These are phyloP conservation scores for Charina bottae DNA, from an alignment of 2,113 vertebrate genomes.

Conservation along the genomic window DNA sequence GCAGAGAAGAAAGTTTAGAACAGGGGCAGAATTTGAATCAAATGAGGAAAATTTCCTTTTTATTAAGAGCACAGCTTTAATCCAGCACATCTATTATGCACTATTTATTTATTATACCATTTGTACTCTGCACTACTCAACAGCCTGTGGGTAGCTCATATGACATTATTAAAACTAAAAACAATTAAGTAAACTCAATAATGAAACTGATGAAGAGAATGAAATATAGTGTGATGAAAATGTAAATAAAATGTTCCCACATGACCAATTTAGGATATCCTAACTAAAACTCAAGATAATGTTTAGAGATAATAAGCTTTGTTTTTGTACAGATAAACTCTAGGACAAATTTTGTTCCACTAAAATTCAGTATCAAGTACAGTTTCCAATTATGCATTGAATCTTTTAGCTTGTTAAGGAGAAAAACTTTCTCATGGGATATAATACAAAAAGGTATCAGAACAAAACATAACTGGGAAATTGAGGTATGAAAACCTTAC, in stretches of 20 bases:
- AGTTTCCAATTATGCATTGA: neutral
- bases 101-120: neutral
- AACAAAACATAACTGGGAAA: neutral
- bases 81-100: neutral
- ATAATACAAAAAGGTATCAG: neutral
- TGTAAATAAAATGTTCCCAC: neutral
- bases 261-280: neutral
- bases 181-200: neutral
- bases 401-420: neutral
- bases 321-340: neutral
- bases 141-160: neutral
- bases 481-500: neutral
- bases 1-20: neutral
- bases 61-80: neutral
- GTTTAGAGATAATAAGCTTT: neutral
- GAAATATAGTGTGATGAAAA: neutral
- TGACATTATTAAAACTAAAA: neutral
- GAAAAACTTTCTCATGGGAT: neutral
- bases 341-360: neutral
- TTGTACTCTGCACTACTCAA: neutral
- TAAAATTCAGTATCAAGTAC: neutral
- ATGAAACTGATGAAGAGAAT: neutral
- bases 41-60: neutral
- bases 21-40: neutral
- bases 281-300: neutral